Evolutionary conservation across 2,797 vertebrate species (phyloP).

Genomic region (Danionella dracula): DNA sequence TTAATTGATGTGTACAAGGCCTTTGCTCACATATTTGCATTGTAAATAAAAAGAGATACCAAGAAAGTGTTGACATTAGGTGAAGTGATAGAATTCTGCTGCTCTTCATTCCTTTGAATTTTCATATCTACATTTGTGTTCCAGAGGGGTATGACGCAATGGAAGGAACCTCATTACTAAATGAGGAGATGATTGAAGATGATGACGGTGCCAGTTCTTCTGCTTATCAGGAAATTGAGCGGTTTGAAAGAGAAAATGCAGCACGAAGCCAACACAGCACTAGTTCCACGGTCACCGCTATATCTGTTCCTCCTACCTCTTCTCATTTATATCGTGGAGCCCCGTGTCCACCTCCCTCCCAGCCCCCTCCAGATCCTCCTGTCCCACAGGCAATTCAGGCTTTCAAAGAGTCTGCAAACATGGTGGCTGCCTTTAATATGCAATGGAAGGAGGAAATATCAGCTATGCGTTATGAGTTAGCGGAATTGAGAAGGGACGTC

Average conservation of each 20-base stretch:
- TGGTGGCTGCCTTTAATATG: conserved; percentile 78
- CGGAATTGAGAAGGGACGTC: conserved; percentile 73
- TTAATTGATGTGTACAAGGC: conserved; percentile 22
- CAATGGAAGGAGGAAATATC: conserved; percentile 82
- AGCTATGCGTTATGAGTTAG: conserved; percentile 77
- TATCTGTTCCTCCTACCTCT: conserved; percentile 72
- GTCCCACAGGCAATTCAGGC: conserved; percentile 77
- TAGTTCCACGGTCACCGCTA: conserved; percentile 78
- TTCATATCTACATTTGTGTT: conserved; percentile 76
- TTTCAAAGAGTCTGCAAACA: conserved; percentile 78
- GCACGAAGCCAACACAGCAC: conserved; percentile 79
- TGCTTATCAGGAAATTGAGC: conserved; percentile 76
- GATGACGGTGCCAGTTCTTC: conserved; percentile 78
- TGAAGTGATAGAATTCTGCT: conserved; percentile 51
- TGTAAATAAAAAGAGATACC: too few species aligned
- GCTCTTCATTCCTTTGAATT: conserved; percentile 72
- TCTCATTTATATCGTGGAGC: conserved; percentile 67
- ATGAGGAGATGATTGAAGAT: conserved; percentile 80
- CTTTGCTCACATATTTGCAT: conserved; percentile 69
- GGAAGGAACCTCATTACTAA: conserved; percentile 77
- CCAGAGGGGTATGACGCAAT: conserved; percentile 80
- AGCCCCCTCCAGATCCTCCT: conserved; percentile 57
- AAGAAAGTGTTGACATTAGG: conserved; percentile 20
- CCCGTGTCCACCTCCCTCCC: conserved; percentile 55
- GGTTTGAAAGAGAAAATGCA: conserved; percentile 72